These are phyloP conservation scores for Drosophila dives DNA, from an alignment of 2,888 invertebrate species.

Conservation along the genomic window DNA sequence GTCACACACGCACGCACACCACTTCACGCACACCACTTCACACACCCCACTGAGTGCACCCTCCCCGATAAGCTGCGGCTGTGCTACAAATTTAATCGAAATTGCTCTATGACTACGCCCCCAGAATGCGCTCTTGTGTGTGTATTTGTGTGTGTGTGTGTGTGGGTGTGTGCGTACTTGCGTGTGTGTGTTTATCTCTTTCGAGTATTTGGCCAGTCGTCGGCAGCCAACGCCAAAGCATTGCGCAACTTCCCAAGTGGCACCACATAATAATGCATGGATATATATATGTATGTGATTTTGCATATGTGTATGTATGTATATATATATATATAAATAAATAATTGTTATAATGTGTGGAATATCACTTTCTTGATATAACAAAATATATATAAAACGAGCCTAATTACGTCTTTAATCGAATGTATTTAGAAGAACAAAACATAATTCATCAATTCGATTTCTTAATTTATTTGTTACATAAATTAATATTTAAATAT, in stretches of 20 bases:
- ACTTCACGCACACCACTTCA: neutral
- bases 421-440: neutral
- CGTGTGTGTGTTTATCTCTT: slow-evolving; percentile 1
- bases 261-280: neutral
- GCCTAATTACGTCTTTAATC: neutral
- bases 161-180: neutral
- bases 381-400: neutral
- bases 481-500: neutral
- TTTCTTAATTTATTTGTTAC: neutral
- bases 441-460: neutral
- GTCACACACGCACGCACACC: neutral
- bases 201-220: slow-evolving; percentile 20
- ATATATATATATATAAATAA: neutral
- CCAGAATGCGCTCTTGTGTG: neutral
- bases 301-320: neutral
- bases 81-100: slow-evolving; percentile 60
- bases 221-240: slow-evolving; percentile 23
- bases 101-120: slow-evolving; percentile 27
- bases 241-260: neutral
- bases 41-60: too few relatives aligned
- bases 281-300: neutral
- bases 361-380: neutral
- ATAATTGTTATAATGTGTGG: slow-evolving; percentile 2
- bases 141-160: neutral
- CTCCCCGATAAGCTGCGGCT: slow-evolving; percentile 50